Evolutionary conservation across 2,113 vertebrate genomes (phyloP).

Genomic region (Calidris pygmaea): DNA sequence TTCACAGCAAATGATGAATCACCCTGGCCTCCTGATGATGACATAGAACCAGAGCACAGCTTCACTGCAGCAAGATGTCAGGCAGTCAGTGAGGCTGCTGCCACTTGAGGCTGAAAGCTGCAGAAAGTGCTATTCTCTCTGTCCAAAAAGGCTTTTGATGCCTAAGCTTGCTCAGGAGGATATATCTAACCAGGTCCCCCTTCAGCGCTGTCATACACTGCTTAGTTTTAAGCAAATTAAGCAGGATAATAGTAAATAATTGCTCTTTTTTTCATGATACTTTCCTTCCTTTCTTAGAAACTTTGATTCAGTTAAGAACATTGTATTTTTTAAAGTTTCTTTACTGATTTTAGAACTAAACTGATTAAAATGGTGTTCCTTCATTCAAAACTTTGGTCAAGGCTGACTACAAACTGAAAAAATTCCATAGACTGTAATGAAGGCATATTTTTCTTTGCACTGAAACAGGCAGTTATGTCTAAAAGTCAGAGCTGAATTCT

Average conservation of each 20-base stretch:
- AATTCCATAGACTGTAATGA: not conserved
- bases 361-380: not conserved
- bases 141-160: not conserved
- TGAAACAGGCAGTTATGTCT: not conserved
- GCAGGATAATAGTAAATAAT: not conserved
- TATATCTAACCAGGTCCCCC: not conserved
- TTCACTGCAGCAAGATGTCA: not conserved
- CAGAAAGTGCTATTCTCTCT: not conserved
- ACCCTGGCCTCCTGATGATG: not conserved
- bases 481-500: not conserved
- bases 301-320: not conserved
- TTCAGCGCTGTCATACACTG: not conserved
- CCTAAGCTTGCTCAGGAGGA: not conserved
- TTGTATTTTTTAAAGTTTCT: not conserved
- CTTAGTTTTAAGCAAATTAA: not conserved
- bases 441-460: not conserved
- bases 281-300: not conserved
- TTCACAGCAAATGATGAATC: not conserved
- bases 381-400: not conserved
- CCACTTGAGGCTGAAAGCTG: accelerated
- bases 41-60: not conserved
- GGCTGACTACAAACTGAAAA: not conserved
- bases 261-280: not conserved
- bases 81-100: not conserved
- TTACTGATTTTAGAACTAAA: not conserved